Evolutionary conservation across 2,888 invertebrate genomes (phyloP).

Genomic region (Xestia sexstrigata): DNA sequence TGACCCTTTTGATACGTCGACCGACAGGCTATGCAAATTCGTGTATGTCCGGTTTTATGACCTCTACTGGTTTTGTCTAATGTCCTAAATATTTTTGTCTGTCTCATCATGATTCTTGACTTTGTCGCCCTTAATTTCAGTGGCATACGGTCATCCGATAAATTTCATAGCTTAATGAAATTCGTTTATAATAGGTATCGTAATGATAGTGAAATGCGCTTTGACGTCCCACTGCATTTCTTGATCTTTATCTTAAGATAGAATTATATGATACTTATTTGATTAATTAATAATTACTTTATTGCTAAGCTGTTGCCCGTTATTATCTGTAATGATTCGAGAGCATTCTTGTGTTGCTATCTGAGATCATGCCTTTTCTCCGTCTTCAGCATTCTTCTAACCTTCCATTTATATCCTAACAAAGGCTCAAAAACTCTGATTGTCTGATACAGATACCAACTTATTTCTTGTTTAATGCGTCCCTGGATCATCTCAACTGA

Average conservation of each 20-base stretch:
- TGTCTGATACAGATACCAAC: too few relatives aligned
- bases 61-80: neutral
- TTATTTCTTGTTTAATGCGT: too few relatives aligned
- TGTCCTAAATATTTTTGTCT: neutral
- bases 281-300: conserved; percentile 28
- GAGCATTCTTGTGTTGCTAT: neutral
- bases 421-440: too few relatives aligned
- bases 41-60: neutral
- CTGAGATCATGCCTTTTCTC: neutral
- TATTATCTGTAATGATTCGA: neutral
- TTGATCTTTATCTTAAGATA: conserved; percentile 13
- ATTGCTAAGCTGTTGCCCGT: conserved; percentile 6
- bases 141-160: neutral
- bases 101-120: conserved; percentile 2
- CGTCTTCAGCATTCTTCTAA: neutral
- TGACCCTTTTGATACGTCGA: neutral
- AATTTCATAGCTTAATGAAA: neutral
- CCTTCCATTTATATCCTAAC: neutral
- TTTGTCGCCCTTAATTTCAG: neutral
- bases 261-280: neutral
- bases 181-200: neutral
- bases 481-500: neutral
- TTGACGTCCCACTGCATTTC: conserved; percentile 20
- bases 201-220: conserved; percentile 15
- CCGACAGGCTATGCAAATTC: neutral